These are phyloP conservation scores for Callopanchax toddi DNA, from an alignment of 2,113 vertebrate species.

Conservation along the genomic window DNA sequence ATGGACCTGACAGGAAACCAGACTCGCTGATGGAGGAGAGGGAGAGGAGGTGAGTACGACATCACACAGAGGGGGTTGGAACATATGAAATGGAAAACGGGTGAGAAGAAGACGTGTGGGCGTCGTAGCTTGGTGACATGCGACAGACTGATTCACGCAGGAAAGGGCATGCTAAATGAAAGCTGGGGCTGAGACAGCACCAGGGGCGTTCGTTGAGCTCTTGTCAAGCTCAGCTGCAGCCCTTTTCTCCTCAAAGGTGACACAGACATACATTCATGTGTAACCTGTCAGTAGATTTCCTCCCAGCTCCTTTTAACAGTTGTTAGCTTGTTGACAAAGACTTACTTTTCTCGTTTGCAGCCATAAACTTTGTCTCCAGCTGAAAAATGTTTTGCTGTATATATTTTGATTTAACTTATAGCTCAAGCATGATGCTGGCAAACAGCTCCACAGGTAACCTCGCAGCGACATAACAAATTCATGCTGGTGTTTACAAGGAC, in stretches of 20 bases:
- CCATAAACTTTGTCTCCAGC: conserved; percentile 38
- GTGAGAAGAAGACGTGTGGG: conserved; percentile 40
- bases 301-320: conserved; percentile 32
- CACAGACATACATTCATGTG: conserved; percentile 10
- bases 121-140: conserved; percentile 49
- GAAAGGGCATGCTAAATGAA: conserved; percentile 65
- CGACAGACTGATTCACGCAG: conserved; percentile 52
- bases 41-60: conserved; percentile 3
- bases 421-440: not conserved
- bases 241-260: conserved; percentile 34
- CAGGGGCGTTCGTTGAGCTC: conserved; percentile 25
- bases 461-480: conserved; percentile 1
- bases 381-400: conserved; percentile 19
- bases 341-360: conserved; percentile 11
- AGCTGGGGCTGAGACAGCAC: conserved; percentile 45
- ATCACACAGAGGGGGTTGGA: conserved; percentile 28
- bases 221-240: conserved; percentile 48
- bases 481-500: conserved; percentile 19
- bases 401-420: conserved; percentile 23
- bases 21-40: conserved; percentile 16
- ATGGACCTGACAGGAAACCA: conserved; percentile 52
- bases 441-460: conserved; percentile 20
- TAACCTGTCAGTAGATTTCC: conserved; percentile 15
- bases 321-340: conserved; percentile 28
- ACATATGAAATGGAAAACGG: conserved; percentile 32